A percentile compares a stretch with the other conserved stretches of the same genome.
Conservation (phyloP, 2,113 vertebrate genomes). For the pig (Sus scrofa) region T2T-Sscrofa CM000814.6:89539001-89539500, state of each 20-base stretch:
- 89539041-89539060: not conserved
- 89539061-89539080: not conserved
- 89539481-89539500: constrained; percentile 77
- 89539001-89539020: constrained; percentile 33
- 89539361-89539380: constrained; percentile 48
- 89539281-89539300: constrained; percentile 21
- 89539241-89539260: not conserved
- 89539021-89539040: constrained; percentile 17
- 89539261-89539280: not conserved
- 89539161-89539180: not conserved
- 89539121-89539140: not conserved
- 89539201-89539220: not conserved
- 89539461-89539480: constrained; percentile 78
- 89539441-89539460: constrained; percentile 84
- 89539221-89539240: not conserved
- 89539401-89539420: constrained; percentile 76
- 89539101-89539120: not conserved
- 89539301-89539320: constrained; percentile 35
- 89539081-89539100: not conserved
- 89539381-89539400: constrained; percentile 58
- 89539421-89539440: constrained; percentile 76
- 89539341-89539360: constrained; percentile 68
- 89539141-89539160: not conserved
- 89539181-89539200: not conserved
- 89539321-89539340: constrained; percentile 49